Base-by-base conservation (phyloP, 2,113 vertebrate genomes). In the Phyllopteryx taeniolatus region DNA sequence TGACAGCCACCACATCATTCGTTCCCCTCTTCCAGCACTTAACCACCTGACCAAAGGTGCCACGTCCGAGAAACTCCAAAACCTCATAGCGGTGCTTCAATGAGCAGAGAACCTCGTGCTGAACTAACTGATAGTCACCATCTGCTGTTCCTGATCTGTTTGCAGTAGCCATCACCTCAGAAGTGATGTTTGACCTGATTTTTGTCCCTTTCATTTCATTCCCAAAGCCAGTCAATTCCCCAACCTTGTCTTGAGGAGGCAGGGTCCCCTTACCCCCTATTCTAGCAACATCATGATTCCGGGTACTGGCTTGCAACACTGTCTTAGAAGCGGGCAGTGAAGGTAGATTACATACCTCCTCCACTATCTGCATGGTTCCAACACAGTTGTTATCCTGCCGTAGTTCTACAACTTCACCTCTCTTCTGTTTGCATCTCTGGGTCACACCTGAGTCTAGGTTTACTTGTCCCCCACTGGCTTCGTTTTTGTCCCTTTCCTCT, bases 1-100 rank as follows among this genome's bases (percentile, higher is more conserved):
- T 99, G 74, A 99, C 91, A 2, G 97, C 97, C 91, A 99, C 96
- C 0, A 97, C 93, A 83, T 98, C 96, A 64, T 93, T 96, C 2
- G 96, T 96, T 81, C 95, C 96, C 72, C 96, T 94, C 83, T 97
- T 98, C 96, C 96, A 98, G 92, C 97, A 98, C 85, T 98, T 98
- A 62, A 97, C 97, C 33, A 99, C 97, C 88, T 99, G 97, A 51
- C 97, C 97, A n/a, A 99, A 99, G 70, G 97, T 99, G 62, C 97
- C 97, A 46, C 97, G 92, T 31, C 97, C 96, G 79, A 99, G 93
- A 87, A 99, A 99, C 90, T 98, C 97, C 61, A 99, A 89, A 67
- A 99, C 97, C 88, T 98, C 97, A 0, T 99, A 99, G 47, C 94
- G 97, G 86, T 96, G 96, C 90, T 98, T 98, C 89, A 94, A 77